phyloP scores from a whole-genome alignment of 35 echinoderm and acorn worm species.

The Ptychodera flava region DNA sequence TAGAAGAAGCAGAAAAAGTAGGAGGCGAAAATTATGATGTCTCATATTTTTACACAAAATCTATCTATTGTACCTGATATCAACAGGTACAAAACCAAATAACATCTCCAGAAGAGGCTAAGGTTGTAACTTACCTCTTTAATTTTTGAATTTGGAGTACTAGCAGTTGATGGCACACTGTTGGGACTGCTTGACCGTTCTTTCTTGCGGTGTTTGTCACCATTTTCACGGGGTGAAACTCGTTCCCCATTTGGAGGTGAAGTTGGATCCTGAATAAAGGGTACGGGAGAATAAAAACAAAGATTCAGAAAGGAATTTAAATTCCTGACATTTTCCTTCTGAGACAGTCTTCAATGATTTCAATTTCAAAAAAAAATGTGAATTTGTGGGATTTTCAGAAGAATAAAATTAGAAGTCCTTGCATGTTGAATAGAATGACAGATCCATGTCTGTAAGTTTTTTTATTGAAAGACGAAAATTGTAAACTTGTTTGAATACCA shows the following conservation, averaged over 20 bases:
- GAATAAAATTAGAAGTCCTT: not conserved
- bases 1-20: conserved; percentile 26
- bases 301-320: too few relatives aligned
- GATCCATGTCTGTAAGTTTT: not conserved
- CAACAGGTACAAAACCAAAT: too few relatives aligned
- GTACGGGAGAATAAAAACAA: too few relatives aligned
- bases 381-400: too few relatives aligned
- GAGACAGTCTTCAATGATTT: too few relatives aligned
- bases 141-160: conserved; percentile 73
- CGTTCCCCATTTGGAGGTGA: conserved; percentile 84
- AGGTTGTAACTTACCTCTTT: conserved; percentile 73
- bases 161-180: conserved; percentile 85
- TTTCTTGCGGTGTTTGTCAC: conserved; percentile 94
- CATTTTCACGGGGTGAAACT: conserved; percentile 70
- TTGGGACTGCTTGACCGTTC: conserved; percentile 89
- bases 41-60: too few relatives aligned
- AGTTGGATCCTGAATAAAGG: conserved; percentile 55
- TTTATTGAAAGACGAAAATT: not conserved
- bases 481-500: conserved; percentile 7
- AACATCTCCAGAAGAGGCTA: too few relatives aligned
- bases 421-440: not conserved
- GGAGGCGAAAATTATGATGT: too few relatives aligned
- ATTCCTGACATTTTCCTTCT: too few relatives aligned
- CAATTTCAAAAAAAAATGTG: too few relatives aligned
- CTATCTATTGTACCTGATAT: too few relatives aligned